phyloP scores from a whole-genome alignment of 2,888 invertebrate species.

The Acleris literana region DNA sequence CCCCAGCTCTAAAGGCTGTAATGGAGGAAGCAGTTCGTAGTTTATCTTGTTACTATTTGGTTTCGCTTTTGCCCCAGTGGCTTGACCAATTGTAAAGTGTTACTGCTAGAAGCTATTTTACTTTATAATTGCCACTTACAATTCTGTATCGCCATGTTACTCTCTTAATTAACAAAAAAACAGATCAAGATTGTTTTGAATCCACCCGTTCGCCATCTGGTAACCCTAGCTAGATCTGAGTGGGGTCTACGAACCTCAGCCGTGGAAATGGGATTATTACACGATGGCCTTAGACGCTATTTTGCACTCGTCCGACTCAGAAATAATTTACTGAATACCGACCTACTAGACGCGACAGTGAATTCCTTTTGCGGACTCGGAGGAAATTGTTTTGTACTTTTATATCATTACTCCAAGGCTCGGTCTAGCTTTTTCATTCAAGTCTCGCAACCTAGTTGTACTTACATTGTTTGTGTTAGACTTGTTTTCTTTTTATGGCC shows the following conservation, averaged over 20 bases:
- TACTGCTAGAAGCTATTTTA: background rate
- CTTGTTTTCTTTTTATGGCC: slow-evolving; percentile 1
- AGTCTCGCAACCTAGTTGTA: background rate
- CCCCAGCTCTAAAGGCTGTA: too few species aligned
- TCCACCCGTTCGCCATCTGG: slow-evolving; percentile 20
- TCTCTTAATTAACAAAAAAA: slow-evolving; percentile 22
- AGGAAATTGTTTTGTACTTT: slow-evolving; percentile 21
- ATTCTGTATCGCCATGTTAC: background rate
- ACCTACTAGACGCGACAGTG: slow-evolving; percentile 15
- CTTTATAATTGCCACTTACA: background rate
- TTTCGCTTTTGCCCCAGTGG: too few species aligned
- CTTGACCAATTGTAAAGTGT: too few species aligned
- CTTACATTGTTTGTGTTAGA: slow-evolving; percentile 2
- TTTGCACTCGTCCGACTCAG: slow-evolving; percentile 64
- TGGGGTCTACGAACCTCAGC: slow-evolving; percentile 45
- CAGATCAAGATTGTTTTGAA: slow-evolving; percentile 22
- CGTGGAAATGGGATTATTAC: slow-evolving; percentile 79
- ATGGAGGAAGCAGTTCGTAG: too few species aligned
- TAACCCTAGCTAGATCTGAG: slow-evolving; percentile 37
- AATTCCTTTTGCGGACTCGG: slow-evolving; percentile 30
- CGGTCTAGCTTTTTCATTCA: slow-evolving; percentile 21
- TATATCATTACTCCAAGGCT: slow-evolving; percentile 9
- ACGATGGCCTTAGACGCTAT: slow-evolving; percentile 67
- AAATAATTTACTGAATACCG: slow-evolving; percentile 47
- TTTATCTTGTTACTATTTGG: too few species aligned